Evolutionary conservation across 2,888 invertebrate species (phyloP).

Genomic region (Syritta pipiens): DNA sequence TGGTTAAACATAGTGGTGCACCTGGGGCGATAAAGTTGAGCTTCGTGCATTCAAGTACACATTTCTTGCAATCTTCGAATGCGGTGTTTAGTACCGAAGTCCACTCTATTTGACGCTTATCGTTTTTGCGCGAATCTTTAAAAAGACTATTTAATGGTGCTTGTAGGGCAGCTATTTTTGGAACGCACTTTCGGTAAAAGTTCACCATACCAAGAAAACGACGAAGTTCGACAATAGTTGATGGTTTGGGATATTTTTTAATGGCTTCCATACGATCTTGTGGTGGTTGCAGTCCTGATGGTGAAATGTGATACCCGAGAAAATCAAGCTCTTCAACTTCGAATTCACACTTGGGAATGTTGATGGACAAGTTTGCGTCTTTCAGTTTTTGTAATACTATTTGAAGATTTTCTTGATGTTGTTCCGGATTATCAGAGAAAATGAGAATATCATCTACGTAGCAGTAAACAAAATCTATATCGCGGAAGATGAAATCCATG

Average conservation of each 20-base stretch:
- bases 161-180: too few relatives aligned
- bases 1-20: conserved; percentile 3
- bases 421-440: conserved; percentile 53
- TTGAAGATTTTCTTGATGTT: conserved; percentile 70
- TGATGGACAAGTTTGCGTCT: conserved; percentile 69
- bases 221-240: conserved; percentile 29
- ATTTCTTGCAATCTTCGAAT: too few relatives aligned
- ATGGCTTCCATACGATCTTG: conserved; percentile 36
- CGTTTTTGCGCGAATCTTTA: neutral
- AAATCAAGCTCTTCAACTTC: conserved; percentile 22
- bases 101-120: neutral
- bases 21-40: too few relatives aligned
- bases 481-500: neutral
- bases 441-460: conserved; percentile 72
- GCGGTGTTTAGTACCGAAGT: too few relatives aligned
- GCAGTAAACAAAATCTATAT: conserved; percentile 26
- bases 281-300: neutral
- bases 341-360: conserved; percentile 39
- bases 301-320: conserved; percentile 17
- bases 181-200: neutral
- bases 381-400: conserved; percentile 65
- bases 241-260: conserved; percentile 13
- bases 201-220: conserved; percentile 58
- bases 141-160: neutral
- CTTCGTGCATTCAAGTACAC: too few relatives aligned